Evolutionary conservation across 2,797 vertebrate genomes (phyloP).

Genomic region (Micrastur ruficollis): DNA sequence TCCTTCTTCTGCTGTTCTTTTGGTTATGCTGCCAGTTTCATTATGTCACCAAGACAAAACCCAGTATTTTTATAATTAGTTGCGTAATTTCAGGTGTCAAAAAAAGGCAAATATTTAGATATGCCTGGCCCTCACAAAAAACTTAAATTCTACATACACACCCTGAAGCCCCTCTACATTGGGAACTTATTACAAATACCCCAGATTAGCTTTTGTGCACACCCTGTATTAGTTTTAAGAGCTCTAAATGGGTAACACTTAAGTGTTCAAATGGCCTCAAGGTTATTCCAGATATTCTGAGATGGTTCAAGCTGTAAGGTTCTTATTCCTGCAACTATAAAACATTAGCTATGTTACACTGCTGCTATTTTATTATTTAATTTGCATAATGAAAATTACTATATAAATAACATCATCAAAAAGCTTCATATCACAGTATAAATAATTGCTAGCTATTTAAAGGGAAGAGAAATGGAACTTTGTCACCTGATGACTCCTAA

Average conservation of each 20-base stretch:
- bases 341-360: slow-evolving; percentile 24
- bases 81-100: slow-evolving; percentile 80
- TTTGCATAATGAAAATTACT: slow-evolving; percentile 66
- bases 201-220: not conserved
- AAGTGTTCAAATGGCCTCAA: slow-evolving; percentile 19
- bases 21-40: slow-evolving; percentile 70
- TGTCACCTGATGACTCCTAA: slow-evolving; percentile 26
- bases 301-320: slow-evolving; percentile 31
- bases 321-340: slow-evolving; percentile 57
- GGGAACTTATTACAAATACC: not conserved
- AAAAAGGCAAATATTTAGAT: slow-evolving; percentile 81
- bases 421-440: slow-evolving; percentile 50
- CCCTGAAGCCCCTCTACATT: not conserved
- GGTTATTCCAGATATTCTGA: slow-evolving; percentile 44
- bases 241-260: not conserved
- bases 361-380: slow-evolving; percentile 59
- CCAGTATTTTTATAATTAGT: slow-evolving; percentile 74
- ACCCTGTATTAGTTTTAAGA: slow-evolving; percentile 17
- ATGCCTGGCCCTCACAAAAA: slow-evolving; percentile 69
- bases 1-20: slow-evolving; percentile 80
- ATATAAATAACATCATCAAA: slow-evolving; percentile 66
- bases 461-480: slow-evolving; percentile 28
- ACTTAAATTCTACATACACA: not conserved
- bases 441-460: slow-evolving; percentile 62
- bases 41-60: slow-evolving; percentile 77